A percentile compares a stretch with the other conserved stretches of the same genome.
phyloP scores from a whole-genome alignment of 2,797 vertebrate genomes.

The Orientallactaga sibirica region DNA sequence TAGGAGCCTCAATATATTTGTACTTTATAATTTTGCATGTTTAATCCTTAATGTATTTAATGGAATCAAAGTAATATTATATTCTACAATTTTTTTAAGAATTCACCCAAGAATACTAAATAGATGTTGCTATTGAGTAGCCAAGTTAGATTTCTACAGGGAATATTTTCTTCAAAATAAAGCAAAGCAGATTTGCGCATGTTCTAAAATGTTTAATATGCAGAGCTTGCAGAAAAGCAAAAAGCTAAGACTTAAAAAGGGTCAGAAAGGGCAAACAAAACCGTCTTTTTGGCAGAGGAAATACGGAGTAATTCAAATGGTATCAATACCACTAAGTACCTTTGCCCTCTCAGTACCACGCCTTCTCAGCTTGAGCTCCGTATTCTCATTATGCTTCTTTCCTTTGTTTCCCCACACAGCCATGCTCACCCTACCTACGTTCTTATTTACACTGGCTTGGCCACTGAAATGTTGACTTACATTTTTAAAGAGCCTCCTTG shows the following conservation, averaged over 20 bases:
- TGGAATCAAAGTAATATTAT: background rate
- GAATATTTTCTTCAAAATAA: conserved; percentile 48
- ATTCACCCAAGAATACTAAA: conserved; percentile 20
- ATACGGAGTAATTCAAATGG: conserved; percentile 46
- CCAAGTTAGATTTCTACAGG: conserved; percentile 43
- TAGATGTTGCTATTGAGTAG: background rate
- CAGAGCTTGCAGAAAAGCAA: conserved; percentile 67
- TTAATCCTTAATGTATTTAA: conserved; percentile 7
- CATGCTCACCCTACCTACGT: background rate
- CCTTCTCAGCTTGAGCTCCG: conserved; percentile 1
- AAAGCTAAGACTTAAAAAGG: conserved; percentile 61
- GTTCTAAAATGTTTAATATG: conserved; percentile 77
- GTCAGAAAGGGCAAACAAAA: conserved; percentile 64
- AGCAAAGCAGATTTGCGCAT: conserved; percentile 43
- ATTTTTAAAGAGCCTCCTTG: background rate
- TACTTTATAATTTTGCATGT: conserved; percentile 27
- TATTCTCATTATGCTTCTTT: background rate
- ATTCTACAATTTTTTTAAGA: conserved; percentile 42
- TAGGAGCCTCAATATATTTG: background rate
- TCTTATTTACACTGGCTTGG: background rate
- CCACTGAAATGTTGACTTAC: background rate
- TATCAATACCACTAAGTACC: conserved; percentile 38
- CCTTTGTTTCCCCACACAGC: background rate
- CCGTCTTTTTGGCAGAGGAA: conserved; percentile 66
- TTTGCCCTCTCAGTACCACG: conserved; percentile 19